phyloP scores from a whole-genome alignment of 2,797 vertebrate species.

The Parambassis ranga region DNA sequence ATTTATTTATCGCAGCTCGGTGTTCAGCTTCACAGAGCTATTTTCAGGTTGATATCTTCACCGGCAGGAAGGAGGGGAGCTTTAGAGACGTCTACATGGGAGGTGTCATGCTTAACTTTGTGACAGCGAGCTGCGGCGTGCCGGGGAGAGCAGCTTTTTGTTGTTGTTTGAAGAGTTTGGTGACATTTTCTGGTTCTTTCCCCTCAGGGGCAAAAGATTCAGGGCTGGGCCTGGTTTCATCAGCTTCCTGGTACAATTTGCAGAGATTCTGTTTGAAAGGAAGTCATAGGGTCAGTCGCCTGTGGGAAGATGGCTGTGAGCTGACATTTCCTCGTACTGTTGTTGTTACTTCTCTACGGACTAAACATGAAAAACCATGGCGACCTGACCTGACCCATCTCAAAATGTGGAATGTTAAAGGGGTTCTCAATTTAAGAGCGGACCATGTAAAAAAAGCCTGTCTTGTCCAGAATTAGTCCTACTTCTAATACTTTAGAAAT shows the following conservation, averaged over 20 bases:
- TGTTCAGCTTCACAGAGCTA: conserved; percentile 49
- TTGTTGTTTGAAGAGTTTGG: conserved; percentile 58
- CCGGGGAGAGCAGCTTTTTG: conserved; percentile 44
- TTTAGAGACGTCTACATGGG: conserved; percentile 12
- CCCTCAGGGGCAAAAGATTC: conserved; percentile 22
- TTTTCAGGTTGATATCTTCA: conserved; percentile 66
- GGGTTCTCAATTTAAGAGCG: neutral
- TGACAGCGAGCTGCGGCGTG: conserved; percentile 26
- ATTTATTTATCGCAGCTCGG: conserved; percentile 64
- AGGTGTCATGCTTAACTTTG: conserved; percentile 50
- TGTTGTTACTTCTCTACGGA: conserved; percentile 12
- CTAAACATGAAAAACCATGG: conserved; percentile 25
- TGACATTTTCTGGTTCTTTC: conserved; percentile 59
- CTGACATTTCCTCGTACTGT: conserved; percentile 40
- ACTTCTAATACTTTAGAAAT: no score
- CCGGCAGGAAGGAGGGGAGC: conserved; percentile 23
- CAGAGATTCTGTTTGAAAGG: conserved; percentile 22
- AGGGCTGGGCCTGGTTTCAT: conserved; percentile 45
- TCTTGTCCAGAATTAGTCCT: no score
- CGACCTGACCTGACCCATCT: conserved; percentile 3
- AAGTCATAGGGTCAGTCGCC: conserved; percentile 50
- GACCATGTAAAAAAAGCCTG: neutral
- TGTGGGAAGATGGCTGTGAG: conserved; percentile 7
- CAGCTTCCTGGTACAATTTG: conserved; percentile 35
- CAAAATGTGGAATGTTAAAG: neutral